Conservation (phyloP, 2,888 invertebrate species). For the Brachylomia viminalis region DNA sequence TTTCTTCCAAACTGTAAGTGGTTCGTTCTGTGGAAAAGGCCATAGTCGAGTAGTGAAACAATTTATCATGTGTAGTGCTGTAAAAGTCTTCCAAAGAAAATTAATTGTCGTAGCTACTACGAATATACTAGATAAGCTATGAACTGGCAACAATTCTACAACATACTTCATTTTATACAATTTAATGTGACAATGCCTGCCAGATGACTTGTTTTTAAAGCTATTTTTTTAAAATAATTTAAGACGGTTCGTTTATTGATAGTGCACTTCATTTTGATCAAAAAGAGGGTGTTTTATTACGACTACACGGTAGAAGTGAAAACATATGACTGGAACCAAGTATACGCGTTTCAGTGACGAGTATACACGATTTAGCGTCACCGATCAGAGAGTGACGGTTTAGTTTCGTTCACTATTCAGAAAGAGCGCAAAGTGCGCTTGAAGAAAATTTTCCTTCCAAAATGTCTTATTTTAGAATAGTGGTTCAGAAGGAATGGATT, state of each 20-base stretch:
- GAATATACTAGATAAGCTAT: slow-evolving; percentile 1
- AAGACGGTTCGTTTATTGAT: background rate
- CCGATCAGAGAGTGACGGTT: too few relatives aligned
- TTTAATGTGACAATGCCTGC: slow-evolving; percentile 11
- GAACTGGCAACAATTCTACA: background rate
- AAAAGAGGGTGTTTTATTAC: too few relatives aligned
- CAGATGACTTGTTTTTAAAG: background rate
- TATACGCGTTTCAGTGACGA: too few relatives aligned
- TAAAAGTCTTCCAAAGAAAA: slow-evolving; percentile 23
- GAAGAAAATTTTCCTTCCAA: too few relatives aligned
- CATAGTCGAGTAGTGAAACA: background rate
- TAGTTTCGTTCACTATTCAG: too few relatives aligned
- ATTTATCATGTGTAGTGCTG: slow-evolving; percentile 9
- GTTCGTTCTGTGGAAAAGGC: too few relatives aligned
- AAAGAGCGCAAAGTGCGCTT: too few relatives aligned
- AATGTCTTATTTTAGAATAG: background rate
- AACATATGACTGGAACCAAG: too few relatives aligned
- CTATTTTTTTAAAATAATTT: too few relatives aligned
- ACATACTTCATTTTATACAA: slow-evolving; percentile 18
- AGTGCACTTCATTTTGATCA: background rate
- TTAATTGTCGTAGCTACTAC: background rate
- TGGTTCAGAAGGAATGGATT: background rate
- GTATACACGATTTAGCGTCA: too few relatives aligned
- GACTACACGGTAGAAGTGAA: too few relatives aligned
- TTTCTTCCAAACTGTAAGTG: background rate